Percentiles rank a stretch among this genome's conserved stretches.
Evolutionary conservation across 2,888 invertebrate species (phyloP).

Genomic region (Stenurella melanura): DNA sequence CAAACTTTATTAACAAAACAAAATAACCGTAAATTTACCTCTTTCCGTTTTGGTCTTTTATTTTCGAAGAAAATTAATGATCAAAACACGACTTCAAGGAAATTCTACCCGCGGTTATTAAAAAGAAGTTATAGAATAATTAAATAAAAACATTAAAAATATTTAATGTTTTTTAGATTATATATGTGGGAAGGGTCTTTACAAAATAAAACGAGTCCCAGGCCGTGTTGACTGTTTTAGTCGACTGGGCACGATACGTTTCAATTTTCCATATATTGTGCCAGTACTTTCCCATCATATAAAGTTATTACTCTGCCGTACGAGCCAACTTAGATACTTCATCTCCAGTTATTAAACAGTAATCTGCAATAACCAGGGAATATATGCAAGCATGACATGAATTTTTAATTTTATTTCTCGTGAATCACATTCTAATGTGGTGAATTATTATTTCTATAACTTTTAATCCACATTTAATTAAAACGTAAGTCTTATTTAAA

Average conservation of each 20-base stretch:
- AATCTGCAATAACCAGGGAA: slow-evolving; percentile 66
- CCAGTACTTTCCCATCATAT: slow-evolving; percentile 40
- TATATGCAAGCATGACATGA: slow-evolving; percentile 52
- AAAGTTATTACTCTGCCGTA: slow-evolving; percentile 57
- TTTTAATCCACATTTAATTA: slow-evolving; percentile 42
- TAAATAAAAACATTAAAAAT: slow-evolving; percentile 59
- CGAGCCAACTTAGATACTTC: slow-evolving; percentile 55
- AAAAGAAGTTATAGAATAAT: slow-evolving; percentile 66
- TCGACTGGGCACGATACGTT: slow-evolving; percentile 24
- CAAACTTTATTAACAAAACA: background rate
- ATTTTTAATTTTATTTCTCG: slow-evolving; percentile 42
- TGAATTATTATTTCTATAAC: slow-evolving; percentile 43
- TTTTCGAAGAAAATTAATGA: slow-evolving; percentile 38
- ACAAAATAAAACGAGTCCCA: slow-evolving; percentile 23
- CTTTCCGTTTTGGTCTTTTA: slow-evolving; percentile 16
- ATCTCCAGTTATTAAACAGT: slow-evolving; percentile 65
- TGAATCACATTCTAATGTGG: slow-evolving; percentile 24
- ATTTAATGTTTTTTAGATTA: slow-evolving; percentile 40
- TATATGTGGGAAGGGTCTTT: slow-evolving; percentile 30
- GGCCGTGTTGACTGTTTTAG: slow-evolving; percentile 29
- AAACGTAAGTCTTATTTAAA: background rate
- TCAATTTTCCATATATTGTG: slow-evolving; percentile 37
- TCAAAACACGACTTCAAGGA: slow-evolving; percentile 36
- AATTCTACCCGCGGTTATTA: slow-evolving; percentile 59
- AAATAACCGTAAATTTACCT: slow-evolving; percentile 14